These are phyloP conservation scores for Thrips palmi DNA, from an alignment of 1,140 invertebrate genomes.

Conservation along the genomic window DNA sequence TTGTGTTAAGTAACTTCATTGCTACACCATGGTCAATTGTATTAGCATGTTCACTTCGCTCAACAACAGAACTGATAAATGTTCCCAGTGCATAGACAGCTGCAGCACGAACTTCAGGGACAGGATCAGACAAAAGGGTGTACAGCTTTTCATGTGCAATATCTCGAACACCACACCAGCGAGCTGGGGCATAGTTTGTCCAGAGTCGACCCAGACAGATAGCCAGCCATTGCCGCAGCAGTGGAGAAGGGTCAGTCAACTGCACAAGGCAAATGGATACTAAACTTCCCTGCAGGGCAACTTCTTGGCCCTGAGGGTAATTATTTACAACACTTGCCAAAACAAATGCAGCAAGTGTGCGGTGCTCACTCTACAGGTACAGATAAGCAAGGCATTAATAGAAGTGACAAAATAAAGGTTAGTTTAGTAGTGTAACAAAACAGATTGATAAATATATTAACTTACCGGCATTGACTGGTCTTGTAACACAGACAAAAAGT, in stretches of 20 bases:
- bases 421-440: constrained; percentile 8
- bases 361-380: constrained; percentile 46
- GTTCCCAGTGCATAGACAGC: constrained; percentile 84
- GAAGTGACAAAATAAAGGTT: constrained; percentile 1
- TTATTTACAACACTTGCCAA: constrained; percentile 82
- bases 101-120: constrained; percentile 77
- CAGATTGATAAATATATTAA: constrained; percentile 15
- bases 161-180: constrained; percentile 92
- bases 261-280: constrained; percentile 81
- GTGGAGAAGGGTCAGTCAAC: constrained; percentile 38
- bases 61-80: constrained; percentile 64
- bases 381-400: not conserved
- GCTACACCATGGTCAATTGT: constrained; percentile 83
- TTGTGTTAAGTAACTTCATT: constrained; percentile 60
- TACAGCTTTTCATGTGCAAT: constrained; percentile 88
- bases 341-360: constrained; percentile 82
- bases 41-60: constrained; percentile 80
- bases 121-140: constrained; percentile 53
- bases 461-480: constrained; percentile 65
- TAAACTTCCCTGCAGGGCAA: constrained; percentile 66
- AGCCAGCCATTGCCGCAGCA: constrained; percentile 78
- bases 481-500: constrained; percentile 78
- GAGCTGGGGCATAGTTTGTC: constrained; percentile 80
- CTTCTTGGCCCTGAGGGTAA: constrained; percentile 69
- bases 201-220: constrained; percentile 86